These are phyloP conservation scores for Tenthredo amoena DNA, from an alignment of 2,888 invertebrate species.

Conservation along the genomic window DNA sequence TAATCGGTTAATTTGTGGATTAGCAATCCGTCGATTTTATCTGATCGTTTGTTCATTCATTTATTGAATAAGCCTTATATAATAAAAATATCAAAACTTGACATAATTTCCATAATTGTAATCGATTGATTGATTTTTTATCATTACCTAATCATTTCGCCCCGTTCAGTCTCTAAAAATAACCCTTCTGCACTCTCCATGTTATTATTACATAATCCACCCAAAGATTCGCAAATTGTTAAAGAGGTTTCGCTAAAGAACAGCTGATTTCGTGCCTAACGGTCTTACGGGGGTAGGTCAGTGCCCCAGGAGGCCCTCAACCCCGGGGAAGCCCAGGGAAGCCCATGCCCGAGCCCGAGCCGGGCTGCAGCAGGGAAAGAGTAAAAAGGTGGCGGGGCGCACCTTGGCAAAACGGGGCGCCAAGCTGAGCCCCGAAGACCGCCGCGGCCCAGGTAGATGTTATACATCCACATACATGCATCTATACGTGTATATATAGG, in stretches of 20 bases:
- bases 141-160: background rate
- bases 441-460: conserved; percentile 32
- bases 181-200: conserved; percentile 5
- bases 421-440: conserved; percentile 27
- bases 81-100: background rate
- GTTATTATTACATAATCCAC: background rate
- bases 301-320: conserved; percentile 69
- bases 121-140: background rate
- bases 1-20: background rate
- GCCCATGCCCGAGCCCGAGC: background rate
- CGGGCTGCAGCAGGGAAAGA: background rate
- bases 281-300: conserved; percentile 75
- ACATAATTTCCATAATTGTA: background rate
- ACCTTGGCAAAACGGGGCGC: conserved; percentile 52
- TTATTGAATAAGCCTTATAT: background rate
- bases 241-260: conserved; percentile 57
- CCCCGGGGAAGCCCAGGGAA: conserved; percentile 37
- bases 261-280: conserved; percentile 72
- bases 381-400: conserved; percentile 49
- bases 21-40: background rate
- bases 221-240: background rate
- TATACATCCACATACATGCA: conserved; percentile 47
- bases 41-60: background rate
- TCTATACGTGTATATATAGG: conserved; percentile 32
- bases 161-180: background rate